Conservation (phyloP, 92 coral and sea anemone species). For the Porites cylindrica region DNA sequence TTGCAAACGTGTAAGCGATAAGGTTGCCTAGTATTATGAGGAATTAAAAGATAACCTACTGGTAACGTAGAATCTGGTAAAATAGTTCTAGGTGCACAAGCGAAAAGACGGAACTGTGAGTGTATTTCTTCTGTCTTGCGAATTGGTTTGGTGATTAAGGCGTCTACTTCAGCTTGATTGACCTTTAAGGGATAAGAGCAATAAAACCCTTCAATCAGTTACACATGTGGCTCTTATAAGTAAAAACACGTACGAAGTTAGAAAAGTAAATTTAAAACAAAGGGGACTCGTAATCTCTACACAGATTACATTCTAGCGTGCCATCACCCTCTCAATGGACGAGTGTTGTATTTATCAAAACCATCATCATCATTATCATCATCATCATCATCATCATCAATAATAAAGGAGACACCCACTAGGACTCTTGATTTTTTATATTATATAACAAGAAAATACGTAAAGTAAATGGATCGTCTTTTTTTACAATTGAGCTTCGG, state of each 20-base stretch:
- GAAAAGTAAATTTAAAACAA: not conserved
- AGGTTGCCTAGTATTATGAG: not conserved
- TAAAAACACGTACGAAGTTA: not conserved
- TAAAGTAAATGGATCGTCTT: no score
- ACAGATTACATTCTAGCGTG: no score
- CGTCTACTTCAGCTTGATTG: constrained; percentile 83
- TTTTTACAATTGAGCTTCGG: no score
- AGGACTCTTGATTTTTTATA: no score
- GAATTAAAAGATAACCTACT: constrained; percentile 36
- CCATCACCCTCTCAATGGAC: no score
- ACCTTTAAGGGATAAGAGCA: constrained; percentile 56
- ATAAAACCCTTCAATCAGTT: not conserved
- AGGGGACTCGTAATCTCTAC: no score
- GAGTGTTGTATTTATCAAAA: no score
- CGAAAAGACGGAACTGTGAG: constrained; percentile 71
- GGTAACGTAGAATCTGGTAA: constrained; percentile 68
- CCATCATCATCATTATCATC: no score
- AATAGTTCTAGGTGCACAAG: constrained; percentile 80
- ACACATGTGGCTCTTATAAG: not conserved
- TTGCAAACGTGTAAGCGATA: no score
- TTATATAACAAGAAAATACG: no score
- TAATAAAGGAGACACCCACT: no score
- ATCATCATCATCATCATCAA: no score
- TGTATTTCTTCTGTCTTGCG: constrained; percentile 57
- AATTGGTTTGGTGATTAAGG: constrained; percentile 61